Evolutionary conservation across 2,113 vertebrate species (phyloP).

Genomic region (Limnothrissa miodon): DNA sequence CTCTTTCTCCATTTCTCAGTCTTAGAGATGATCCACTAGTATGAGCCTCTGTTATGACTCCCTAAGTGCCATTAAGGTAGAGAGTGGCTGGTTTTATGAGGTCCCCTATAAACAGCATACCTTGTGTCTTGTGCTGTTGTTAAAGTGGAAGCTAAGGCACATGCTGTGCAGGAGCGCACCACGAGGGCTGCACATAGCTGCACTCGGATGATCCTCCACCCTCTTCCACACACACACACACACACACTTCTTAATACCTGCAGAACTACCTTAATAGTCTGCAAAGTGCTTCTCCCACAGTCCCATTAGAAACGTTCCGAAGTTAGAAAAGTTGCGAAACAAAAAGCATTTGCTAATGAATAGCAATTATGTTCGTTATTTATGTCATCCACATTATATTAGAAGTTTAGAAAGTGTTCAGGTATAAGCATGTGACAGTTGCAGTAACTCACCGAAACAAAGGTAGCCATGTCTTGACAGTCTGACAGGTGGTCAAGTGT

Average conservation of each 20-base stretch:
- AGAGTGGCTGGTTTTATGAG: not conserved
- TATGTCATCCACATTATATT: not conserved
- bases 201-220: not conserved
- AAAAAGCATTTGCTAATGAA: not conserved
- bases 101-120: not conserved
- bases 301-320: not conserved
- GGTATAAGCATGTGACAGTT: not conserved
- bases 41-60: not conserved
- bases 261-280: not conserved
- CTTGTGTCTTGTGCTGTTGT: not conserved
- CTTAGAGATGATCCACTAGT: not conserved
- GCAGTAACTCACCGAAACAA: conserved; percentile 47
- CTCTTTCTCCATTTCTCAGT: not conserved
- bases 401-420: not conserved
- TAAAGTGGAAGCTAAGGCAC: conserved; percentile 4
- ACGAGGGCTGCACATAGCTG: not conserved
- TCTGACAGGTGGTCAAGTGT: conserved; percentile 24
- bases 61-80: not conserved
- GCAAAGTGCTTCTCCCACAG: not conserved
- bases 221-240: no score
- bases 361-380: not conserved
- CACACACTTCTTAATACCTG: no score
- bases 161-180: not conserved
- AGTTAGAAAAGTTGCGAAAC: not conserved
- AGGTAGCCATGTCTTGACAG: conserved; percentile 47